Evolutionary conservation across 2,113 vertebrate genomes (phyloP).

Genomic region (Chloropsis cyanopogon): DNA sequence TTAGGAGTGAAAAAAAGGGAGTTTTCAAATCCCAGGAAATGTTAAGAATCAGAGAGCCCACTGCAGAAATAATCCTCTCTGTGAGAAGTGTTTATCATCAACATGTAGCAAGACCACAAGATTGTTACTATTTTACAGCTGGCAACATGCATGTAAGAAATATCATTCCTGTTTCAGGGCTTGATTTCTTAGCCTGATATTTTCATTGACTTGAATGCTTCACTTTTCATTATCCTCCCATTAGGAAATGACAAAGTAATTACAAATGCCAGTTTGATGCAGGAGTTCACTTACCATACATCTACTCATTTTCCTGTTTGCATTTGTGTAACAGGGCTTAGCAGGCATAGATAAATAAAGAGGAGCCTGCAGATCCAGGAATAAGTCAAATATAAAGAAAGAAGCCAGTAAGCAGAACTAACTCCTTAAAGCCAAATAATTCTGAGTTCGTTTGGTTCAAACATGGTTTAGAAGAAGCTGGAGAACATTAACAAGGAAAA

Average conservation of each 20-base stretch:
- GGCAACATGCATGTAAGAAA: neutral
- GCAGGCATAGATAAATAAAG: neutral
- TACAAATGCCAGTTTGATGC: neutral
- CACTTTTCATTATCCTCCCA: neutral
- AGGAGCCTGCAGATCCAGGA: neutral
- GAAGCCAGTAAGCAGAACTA: neutral
- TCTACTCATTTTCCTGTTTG: neutral
- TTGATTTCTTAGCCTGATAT: neutral
- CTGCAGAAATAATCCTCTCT: neutral
- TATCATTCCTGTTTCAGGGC: neutral
- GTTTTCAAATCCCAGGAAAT: neutral
- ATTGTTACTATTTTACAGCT: neutral
- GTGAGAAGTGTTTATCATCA: neutral
- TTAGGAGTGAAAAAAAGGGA: neutral
- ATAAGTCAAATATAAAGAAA: neutral
- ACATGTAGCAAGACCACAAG: neutral
- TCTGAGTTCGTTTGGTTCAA: neutral
- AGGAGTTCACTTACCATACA: neutral
- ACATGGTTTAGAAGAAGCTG: neutral
- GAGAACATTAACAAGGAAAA: neutral
- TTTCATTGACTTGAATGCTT: neutral
- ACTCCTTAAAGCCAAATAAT: neutral
- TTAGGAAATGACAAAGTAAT: conserved; percentile 8
- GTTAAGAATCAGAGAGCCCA: neutral
- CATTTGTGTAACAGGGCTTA: neutral